Percentiles rank a stretch among this genome's conserved stretches.
phyloP scores from a whole-genome alignment of 2,797 vertebrate species.

The Urosaurus nigricauda region DNA sequence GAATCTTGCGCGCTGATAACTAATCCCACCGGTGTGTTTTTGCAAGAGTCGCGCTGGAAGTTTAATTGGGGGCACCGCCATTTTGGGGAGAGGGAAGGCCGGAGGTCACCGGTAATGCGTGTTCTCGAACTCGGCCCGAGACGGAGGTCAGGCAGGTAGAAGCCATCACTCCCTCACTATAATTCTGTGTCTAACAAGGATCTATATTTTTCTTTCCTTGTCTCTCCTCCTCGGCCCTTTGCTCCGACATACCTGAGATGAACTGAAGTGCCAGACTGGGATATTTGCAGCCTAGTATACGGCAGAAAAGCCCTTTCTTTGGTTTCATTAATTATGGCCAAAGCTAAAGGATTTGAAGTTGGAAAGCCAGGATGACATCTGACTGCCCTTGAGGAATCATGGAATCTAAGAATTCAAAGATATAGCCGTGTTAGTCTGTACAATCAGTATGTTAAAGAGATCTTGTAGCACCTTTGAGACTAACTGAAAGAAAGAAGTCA shows the following conservation, averaged over 20 bases:
- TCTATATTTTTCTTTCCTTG: neutral
- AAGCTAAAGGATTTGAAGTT: neutral
- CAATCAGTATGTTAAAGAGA: too few relatives aligned
- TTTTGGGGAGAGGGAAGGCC: neutral
- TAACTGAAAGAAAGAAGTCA: too few relatives aligned
- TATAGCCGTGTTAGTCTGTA: too few relatives aligned
- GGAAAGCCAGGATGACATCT: neutral
- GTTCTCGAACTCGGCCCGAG: accelerated
- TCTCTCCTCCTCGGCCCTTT: neutral
- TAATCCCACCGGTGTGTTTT: neutral
- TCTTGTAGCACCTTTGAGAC: too few relatives aligned
- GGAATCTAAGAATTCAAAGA: too few relatives aligned
- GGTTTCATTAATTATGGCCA: neutral
- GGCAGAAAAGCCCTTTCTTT: accelerated
- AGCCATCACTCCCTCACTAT: neutral
- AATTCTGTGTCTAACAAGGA: neutral
- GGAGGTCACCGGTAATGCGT: neutral
- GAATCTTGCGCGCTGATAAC: constrained; percentile 47
- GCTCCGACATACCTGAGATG: neutral
- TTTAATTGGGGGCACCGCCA: neutral
- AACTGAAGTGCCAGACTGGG: neutral
- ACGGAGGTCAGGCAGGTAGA: neutral
- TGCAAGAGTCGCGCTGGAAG: neutral
- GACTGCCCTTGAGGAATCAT: too few relatives aligned
- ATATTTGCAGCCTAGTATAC: neutral